phyloP scores from a whole-genome alignment of 2,888 invertebrate genomes.

The Theodoxus fluviatilis region DNA sequence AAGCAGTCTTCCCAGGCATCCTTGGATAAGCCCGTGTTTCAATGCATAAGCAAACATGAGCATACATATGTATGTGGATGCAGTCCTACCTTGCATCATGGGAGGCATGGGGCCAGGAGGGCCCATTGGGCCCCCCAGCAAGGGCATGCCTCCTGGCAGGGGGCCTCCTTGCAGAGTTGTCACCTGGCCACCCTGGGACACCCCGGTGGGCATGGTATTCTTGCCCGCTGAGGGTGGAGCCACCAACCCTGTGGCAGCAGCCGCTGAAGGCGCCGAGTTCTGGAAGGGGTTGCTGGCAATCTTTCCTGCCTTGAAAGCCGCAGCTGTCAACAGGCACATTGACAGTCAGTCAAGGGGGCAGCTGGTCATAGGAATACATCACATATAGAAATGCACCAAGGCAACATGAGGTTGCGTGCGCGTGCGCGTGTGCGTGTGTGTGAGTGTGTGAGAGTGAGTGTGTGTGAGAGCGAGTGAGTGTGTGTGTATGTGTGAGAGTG shows the following conservation, averaged over 20 bases:
- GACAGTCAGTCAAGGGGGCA: neutral
- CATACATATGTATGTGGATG: too few relatives aligned
- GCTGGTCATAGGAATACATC: neutral
- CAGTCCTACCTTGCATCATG: slow-evolving; percentile 53
- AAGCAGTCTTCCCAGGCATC: too few relatives aligned
- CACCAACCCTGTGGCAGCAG: neutral
- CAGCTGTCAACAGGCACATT: slow-evolving; percentile 69
- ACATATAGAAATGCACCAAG: neutral
- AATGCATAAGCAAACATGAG: too few relatives aligned
- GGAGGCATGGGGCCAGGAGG: slow-evolving; percentile 58
- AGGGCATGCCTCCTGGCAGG: slow-evolving; percentile 26
- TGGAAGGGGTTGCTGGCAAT: slow-evolving; percentile 91
- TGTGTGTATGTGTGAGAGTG: too few relatives aligned
- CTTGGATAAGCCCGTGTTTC: too few relatives aligned
- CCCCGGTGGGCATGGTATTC: neutral
- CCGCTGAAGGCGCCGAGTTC: slow-evolving; percentile 36
- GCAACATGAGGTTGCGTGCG: neutral
- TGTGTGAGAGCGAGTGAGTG: too few relatives aligned
- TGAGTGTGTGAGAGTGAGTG: too few relatives aligned
- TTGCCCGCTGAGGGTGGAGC: slow-evolving; percentile 21
- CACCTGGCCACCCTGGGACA: slow-evolving; percentile 18
- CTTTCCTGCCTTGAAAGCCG: slow-evolving; percentile 96
- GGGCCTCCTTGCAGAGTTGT: slow-evolving; percentile 27
- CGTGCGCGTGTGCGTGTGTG: too few relatives aligned
- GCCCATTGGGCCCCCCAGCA: slow-evolving; percentile 40